Evolutionary conservation across 2,797 vertebrate species (phyloP), one percentile per base, ranked within the genome.

Genomic region (Anguilla megastoma): DNA sequence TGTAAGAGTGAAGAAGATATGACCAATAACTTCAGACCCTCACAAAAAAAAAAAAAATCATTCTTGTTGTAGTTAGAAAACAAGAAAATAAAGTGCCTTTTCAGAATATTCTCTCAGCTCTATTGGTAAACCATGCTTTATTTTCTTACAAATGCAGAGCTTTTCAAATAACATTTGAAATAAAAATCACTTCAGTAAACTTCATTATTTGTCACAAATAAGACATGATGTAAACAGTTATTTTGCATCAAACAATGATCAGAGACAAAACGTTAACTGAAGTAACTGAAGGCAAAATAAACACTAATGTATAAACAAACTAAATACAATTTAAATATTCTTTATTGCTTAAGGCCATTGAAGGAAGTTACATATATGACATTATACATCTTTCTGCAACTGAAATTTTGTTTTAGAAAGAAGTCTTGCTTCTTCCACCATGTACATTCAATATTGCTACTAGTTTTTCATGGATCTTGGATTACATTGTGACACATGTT

Each of bases 401-500:
- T 41, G 18, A 45, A 79, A 21, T 45, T 18, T 18, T 6, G 18
- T 79, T 79, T 79, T 41, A 18, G 12, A 21, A 79, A 79, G 33
- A 18, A 41, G 30, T 79, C n/a, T 36, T 21, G 16, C 74, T 45
- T 79, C 33, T 1, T 79, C 21, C 12, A 41, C 4, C 14, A 41
- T 45, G 33, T 45, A 45, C 74, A 21, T 36, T 36, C 74, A 18
- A 79, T 41, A 41, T 45, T 41, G 74, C 16, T 24, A 36, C 33
- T 21, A 45, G 33, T 21, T 21, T 79, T 79, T 71, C 84, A 66
- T n/a, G 66, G 50, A 63, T 82, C 71, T 8, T 6, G 87, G 48
- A 87, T 88, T 87, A 86, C 76, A 84, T 69, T 27, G 36, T 80
- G 6, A 82, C 56, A 63, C 24, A 69, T 60, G 27, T 50, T 24